Percentiles rank a stretch among this genome's conserved stretches.
These are phyloP conservation scores for Thunnus maccoyii DNA, from an alignment of 2,113 vertebrate species.

Conservation along the genomic window DNA sequence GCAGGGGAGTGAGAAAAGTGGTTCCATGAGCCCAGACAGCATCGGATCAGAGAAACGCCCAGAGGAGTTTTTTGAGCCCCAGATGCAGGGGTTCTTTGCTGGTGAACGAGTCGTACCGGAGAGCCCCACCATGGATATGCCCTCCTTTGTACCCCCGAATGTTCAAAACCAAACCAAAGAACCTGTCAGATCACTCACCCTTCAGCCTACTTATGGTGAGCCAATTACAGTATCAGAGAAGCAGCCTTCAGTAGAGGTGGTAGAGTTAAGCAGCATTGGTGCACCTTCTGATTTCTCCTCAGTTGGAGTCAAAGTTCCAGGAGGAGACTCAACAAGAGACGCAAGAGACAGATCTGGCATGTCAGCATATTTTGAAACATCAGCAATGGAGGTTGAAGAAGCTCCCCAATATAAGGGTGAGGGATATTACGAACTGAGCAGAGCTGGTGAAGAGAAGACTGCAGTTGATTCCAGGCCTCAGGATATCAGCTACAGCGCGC, in stretches of 20 bases:
- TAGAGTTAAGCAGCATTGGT: slow-evolving; percentile 77
- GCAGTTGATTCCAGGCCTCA: slow-evolving; percentile 68
- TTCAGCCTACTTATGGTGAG: slow-evolving; percentile 75
- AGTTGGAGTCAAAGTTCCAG: slow-evolving; percentile 61
- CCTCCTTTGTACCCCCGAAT: slow-evolving; percentile 75
- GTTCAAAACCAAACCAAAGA: slow-evolving; percentile 81
- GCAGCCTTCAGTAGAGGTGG: slow-evolving; percentile 84
- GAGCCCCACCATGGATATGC: slow-evolving; percentile 80
- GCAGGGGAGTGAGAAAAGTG: slow-evolving; percentile 83
- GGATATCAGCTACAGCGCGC: slow-evolving; percentile 90
- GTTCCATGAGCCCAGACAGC: slow-evolving; percentile 84
- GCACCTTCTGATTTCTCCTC: slow-evolving; percentile 70
- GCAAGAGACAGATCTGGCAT: slow-evolving; percentile 91
- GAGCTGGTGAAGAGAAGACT: slow-evolving; percentile 86
- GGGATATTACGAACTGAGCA: slow-evolving; percentile 97
- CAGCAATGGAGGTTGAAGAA: slow-evolving; percentile 89
- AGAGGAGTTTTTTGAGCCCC: slow-evolving; percentile 79
- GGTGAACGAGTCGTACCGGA: slow-evolving; percentile 80
- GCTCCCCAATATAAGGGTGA: slow-evolving; percentile 79
- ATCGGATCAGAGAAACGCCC: slow-evolving; percentile 80
- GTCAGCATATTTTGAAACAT: slow-evolving; percentile 99
- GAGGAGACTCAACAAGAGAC: slow-evolving; percentile 78
- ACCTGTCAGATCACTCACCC: slow-evolving; percentile 64
- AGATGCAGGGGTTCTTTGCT: slow-evolving; percentile 77
- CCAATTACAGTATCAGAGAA: slow-evolving; percentile 83